These are phyloP conservation scores for Hypolimnas misippus DNA, from an alignment of 2,888 invertebrate species.

Conservation along the genomic window DNA sequence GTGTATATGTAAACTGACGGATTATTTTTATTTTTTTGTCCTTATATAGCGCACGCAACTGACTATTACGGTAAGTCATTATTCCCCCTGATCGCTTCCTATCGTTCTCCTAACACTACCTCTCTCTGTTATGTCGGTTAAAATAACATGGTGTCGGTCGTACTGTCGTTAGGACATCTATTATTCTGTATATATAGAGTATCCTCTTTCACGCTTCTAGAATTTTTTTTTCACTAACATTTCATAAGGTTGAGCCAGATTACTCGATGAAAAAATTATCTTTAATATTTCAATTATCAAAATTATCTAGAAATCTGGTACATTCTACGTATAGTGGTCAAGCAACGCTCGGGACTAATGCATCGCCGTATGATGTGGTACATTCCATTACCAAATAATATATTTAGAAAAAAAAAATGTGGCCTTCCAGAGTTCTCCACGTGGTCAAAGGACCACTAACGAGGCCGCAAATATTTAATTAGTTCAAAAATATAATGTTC, in stretches of 20 bases:
- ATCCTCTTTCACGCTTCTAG: conserved; percentile 79
- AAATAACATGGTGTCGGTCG: conserved; percentile 76
- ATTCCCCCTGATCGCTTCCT: conserved; percentile 85
- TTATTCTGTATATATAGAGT: conserved; percentile 71
- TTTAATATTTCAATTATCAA: conserved; percentile 14
- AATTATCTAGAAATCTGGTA: conserved; percentile 70
- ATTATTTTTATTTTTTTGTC: conserved; percentile 76
- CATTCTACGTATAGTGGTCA: conserved; percentile 53
- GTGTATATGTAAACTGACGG: conserved; percentile 60
- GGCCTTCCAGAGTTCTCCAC: conserved; percentile 85
- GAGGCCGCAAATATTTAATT: conserved; percentile 60
- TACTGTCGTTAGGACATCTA: conserved; percentile 53
- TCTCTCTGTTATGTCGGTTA: conserved; percentile 58
- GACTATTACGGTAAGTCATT: conserved; percentile 99
- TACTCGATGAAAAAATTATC: conserved; percentile 60
- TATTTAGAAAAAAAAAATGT: conserved; percentile 49
- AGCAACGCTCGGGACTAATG: conserved; percentile 53
- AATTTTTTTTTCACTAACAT: conserved; percentile 76
- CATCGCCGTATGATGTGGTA: conserved; percentile 48
- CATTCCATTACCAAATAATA: conserved; percentile 49
- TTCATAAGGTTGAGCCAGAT: conserved; percentile 63
- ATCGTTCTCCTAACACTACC: conserved; percentile 61
- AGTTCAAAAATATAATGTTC: conserved; percentile 53
- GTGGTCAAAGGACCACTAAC: conserved; percentile 57
- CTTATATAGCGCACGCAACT: conserved; percentile 94